These are phyloP conservation scores for Trissoscelio sp. DNA, from an alignment of 2,888 invertebrate genomes.

Conservation along the genomic window DNA sequence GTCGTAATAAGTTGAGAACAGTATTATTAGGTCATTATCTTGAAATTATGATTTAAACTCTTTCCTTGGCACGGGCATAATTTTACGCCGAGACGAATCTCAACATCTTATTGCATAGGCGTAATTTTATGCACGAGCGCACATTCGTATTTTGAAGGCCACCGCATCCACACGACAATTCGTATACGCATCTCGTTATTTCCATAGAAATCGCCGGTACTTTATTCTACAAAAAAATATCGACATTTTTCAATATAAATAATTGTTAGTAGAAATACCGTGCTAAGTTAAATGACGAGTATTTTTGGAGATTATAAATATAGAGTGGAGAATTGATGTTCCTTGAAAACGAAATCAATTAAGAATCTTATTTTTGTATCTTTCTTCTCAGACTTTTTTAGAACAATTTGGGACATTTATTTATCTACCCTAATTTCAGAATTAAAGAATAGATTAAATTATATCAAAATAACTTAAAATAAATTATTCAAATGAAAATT, in stretches of 20 bases:
- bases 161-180: constrained; percentile 49
- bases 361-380: neutral
- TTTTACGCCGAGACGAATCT: constrained; percentile 62
- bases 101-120: constrained; percentile 51
- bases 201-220: constrained; percentile 46
- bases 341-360: neutral
- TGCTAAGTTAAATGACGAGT: neutral
- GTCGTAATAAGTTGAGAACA: constrained; percentile 49
- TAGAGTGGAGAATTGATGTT: neutral
- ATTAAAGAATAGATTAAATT: too few species aligned
- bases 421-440: too few species aligned
- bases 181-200: constrained; percentile 44
- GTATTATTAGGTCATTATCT: constrained; percentile 61
- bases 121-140: constrained; percentile 66
- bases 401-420: too few species aligned
- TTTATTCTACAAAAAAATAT: too few species aligned
- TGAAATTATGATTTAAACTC: constrained; percentile 56
- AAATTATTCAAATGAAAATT: too few species aligned
- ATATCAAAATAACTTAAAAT: too few species aligned
- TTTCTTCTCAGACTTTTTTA: neutral
- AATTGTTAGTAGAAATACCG: neutral
- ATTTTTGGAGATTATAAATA: constrained; percentile 14
- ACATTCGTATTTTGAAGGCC: constrained; percentile 65
- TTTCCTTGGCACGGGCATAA: constrained; percentile 56
- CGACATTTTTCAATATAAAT: constrained; percentile 18